Conservation (phyloP, 2,888 invertebrate species). For the Drosophila kambysellisi region DNA sequence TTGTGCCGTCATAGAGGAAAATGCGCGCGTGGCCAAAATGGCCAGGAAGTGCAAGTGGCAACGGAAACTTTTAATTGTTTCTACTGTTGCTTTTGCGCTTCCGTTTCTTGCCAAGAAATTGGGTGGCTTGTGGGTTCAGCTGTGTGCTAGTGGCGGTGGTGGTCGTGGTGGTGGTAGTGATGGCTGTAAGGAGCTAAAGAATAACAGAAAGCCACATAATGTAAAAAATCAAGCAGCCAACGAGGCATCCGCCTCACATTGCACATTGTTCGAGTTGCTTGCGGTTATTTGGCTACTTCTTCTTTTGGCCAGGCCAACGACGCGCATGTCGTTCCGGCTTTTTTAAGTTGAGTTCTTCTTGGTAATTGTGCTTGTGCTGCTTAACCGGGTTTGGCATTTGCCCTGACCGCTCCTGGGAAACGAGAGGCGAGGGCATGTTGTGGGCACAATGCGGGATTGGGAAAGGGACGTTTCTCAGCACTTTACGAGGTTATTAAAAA, state of each 20-base stretch:
- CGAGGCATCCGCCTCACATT: slow-evolving; percentile 47
- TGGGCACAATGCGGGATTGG: not conserved
- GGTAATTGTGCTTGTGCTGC: slow-evolving; percentile 55
- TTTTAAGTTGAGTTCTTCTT: slow-evolving; percentile 55
- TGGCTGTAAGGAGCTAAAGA: slow-evolving; percentile 23
- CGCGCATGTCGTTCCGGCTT: slow-evolving; percentile 76
- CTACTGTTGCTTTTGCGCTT: slow-evolving; percentile 75
- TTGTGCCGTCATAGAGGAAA: slow-evolving; percentile 30
- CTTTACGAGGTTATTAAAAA: slow-evolving; percentile 79
- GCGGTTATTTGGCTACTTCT: slow-evolving; percentile 77
- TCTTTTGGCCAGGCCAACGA: slow-evolving; percentile 55
- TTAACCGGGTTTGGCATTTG: slow-evolving; percentile 50
- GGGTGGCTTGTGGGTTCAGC: slow-evolving; percentile 15
- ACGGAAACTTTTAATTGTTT: slow-evolving; percentile 80
- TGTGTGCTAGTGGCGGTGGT: not conserved
- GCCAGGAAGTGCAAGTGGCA: slow-evolving; percentile 77
- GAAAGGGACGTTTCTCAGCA: slow-evolving; percentile 13
- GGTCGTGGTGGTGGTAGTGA: not conserved
- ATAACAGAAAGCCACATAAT: slow-evolving; percentile 63
- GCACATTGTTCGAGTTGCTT: slow-evolving; percentile 66
- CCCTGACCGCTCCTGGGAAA: slow-evolving; percentile 34
- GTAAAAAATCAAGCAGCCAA: slow-evolving; percentile 46
- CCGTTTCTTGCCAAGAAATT: slow-evolving; percentile 60
- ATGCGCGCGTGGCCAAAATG: slow-evolving; percentile 59
- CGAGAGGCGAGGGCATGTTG: not conserved